Conservation (phyloP, 2,888 invertebrate genomes). For the Aspidiotus rigidus region DNA sequence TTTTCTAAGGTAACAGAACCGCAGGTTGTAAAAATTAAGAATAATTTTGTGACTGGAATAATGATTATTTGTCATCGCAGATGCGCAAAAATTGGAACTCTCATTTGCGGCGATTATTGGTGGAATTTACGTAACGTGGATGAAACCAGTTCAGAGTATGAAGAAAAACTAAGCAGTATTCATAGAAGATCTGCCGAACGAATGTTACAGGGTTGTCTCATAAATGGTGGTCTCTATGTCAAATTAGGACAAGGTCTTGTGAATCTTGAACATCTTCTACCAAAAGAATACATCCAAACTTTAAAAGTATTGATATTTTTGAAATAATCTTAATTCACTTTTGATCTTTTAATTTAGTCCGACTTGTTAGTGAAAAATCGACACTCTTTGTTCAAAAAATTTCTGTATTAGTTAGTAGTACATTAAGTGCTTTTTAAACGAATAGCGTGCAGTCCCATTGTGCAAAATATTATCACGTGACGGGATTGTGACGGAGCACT, state of each 20-base stretch:
- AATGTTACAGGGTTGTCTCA: slow-evolving; percentile 55
- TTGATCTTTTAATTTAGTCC: no score
- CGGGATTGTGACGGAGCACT: no score
- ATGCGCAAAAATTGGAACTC: slow-evolving; percentile 46
- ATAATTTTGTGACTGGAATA: no score
- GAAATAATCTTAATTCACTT: slow-evolving; percentile 5
- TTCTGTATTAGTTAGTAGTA: no score
- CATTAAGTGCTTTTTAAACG: no score
- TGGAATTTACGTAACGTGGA: slow-evolving; percentile 48
- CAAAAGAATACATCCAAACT: slow-evolving; percentile 57
- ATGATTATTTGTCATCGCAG: no score
- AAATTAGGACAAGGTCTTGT: slow-evolving; percentile 68
- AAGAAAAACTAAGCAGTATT: slow-evolving; percentile 45
- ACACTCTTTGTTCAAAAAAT: no score
- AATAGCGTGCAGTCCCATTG: no score
- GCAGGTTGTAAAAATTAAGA: no score
- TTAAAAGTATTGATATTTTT: slow-evolving; percentile 45
- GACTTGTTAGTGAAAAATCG: no score
- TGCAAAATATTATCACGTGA: no score
- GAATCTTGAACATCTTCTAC: slow-evolving; percentile 63
- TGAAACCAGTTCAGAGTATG: slow-evolving; percentile 49
- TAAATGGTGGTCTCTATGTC: slow-evolving; percentile 66
- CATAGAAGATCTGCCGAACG: slow-evolving; percentile 56
- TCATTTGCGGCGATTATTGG: slow-evolving; percentile 55
- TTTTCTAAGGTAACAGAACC: slow-evolving; percentile 45